Conservation (phyloP, 2,888 invertebrate species). For the Chirona hameri region DNA sequence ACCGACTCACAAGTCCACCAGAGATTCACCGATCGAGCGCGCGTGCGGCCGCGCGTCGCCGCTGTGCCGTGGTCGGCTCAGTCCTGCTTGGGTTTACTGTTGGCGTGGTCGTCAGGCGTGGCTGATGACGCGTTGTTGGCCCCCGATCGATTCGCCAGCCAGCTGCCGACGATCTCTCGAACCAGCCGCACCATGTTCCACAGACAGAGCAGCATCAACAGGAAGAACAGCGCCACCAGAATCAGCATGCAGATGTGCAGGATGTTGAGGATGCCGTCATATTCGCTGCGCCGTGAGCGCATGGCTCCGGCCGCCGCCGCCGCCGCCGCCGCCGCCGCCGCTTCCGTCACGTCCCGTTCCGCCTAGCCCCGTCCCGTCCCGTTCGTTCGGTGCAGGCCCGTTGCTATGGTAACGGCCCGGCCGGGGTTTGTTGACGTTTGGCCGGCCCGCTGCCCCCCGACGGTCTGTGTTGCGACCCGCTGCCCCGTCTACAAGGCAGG, state of each 20-base stretch:
- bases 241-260: conserved; percentile 27
- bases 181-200: conserved; percentile 1
- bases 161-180: neutral
- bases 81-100: neutral
- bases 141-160: neutral
- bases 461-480: neutral
- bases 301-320: neutral
- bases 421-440: neutral
- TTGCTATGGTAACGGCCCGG: neutral
- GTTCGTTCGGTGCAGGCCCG: neutral
- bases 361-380: no score
- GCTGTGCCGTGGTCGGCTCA: neutral
- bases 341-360: no score
- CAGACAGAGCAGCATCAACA: neutral
- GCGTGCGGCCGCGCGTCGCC: neutral
- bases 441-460: neutral
- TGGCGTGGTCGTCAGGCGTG: neutral
- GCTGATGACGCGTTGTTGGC: neutral
- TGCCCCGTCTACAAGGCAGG: neutral
- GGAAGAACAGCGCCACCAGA: neutral
- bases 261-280: conserved; percentile 10
- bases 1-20: neutral
- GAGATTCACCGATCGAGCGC: neutral
- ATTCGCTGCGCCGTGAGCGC: neutral
- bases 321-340: neutral